These are phyloP conservation scores for Leuctra nigra DNA, from an alignment of 2,888 invertebrate species.

Conservation along the genomic window DNA sequence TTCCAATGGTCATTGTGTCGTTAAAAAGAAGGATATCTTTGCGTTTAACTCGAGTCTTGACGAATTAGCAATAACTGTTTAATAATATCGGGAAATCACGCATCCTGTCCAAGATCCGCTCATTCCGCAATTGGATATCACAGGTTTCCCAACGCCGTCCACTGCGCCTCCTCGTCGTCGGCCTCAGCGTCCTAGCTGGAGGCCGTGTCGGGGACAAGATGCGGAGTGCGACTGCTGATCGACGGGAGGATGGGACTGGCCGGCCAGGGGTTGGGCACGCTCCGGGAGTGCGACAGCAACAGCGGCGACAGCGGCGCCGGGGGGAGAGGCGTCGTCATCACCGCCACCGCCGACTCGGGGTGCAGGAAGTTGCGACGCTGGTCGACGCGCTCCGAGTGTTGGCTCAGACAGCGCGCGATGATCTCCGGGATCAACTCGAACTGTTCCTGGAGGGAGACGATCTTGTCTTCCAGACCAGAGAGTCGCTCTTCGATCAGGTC, in stretches of 20 bases:
- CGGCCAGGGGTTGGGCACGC: constrained; percentile 65
- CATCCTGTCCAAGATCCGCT: no score
- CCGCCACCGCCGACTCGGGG: constrained; percentile 64
- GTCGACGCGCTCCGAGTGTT: constrained; percentile 70
- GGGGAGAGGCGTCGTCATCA: constrained; percentile 35
- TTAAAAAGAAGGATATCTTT: no score
- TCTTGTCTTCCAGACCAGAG: constrained; percentile 86
- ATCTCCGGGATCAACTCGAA: constrained; percentile 78
- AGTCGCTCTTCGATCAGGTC: constrained; percentile 90
- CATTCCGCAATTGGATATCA: no score
- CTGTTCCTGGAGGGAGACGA: constrained; percentile 80
- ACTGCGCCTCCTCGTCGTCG: not conserved
- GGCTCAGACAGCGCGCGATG: constrained; percentile 49
- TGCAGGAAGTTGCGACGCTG: constrained; percentile 80
- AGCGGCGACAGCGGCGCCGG: constrained; percentile 40
- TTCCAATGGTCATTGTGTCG: no score
- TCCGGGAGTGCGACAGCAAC: constrained; percentile 44
- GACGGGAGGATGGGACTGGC: constrained; percentile 70
- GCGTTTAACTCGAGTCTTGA: no score
- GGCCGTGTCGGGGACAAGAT: constrained; percentile 58
- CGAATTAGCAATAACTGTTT: no score
- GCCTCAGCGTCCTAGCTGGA: constrained; percentile 20
- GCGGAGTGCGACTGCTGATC: constrained; percentile 60
- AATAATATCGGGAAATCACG: no score
- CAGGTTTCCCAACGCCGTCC: no score